Base-by-base conservation (phyloP, 2,888 invertebrate species). In the Blastobasis lacticolella region DNA sequence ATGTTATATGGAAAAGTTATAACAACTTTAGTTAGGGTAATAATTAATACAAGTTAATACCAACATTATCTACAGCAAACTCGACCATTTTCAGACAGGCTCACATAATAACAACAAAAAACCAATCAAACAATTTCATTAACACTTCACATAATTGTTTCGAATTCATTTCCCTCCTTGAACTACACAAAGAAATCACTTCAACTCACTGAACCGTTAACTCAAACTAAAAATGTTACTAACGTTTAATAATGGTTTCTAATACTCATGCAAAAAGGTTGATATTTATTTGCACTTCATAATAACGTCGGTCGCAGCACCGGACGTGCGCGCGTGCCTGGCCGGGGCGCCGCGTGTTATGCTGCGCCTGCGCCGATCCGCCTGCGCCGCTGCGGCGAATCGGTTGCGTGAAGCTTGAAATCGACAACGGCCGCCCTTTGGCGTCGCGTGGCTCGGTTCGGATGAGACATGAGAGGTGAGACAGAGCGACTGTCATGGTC, bases 21-120 rank as follows among this genome's bases (percentile, higher is more conserved):
- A 2, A 23, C 23, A 23, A 23, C 23, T 23, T 3, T 23, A 2
- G 2, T 23, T 23, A 23, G 23, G n/a, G 23, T 23, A 23, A 23
- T 23, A 23, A 23, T 23, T 23, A 23, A 23, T 23, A 23, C 23
- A 40, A 40, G 4, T 40, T 44, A 44, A 44, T 10, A 45, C 72
- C 62, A 63, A 75, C 75, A 61, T 69, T 70, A 60, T 73, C 71
- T 50, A 75, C 57, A 47, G 73, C 71, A 54, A 75, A 76, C 61
- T 76, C 73, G 56, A 75, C 74, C 76, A 76, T 67, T 53, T 53
- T 58, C 48, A 56, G 54, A 58, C 47, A 3, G 23, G 23, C 23
- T 23, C 47, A 38, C 7, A 41, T 46, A 46, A 38, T 46, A 8
- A 45, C 10, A 5, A 8, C 4, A 37, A 38, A 36, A 10, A 45